Evolutionary conservation across 1,140 invertebrate genomes (phyloP).

Genomic region (Muscidifurax raptorellus): DNA sequence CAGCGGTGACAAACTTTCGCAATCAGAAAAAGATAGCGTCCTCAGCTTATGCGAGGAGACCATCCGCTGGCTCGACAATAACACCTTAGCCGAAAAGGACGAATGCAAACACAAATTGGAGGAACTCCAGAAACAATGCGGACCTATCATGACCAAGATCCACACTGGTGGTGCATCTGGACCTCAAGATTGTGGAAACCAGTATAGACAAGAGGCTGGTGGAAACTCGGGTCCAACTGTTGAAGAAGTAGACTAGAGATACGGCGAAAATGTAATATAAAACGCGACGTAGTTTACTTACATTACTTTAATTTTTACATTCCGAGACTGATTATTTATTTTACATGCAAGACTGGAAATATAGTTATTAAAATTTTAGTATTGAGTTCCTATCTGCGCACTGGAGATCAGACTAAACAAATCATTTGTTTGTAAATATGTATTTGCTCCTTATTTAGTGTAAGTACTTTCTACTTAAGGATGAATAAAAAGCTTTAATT

Average conservation of each 20-base stretch:
- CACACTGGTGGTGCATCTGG: constrained; percentile 76
- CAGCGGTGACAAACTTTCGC: constrained; percentile 62
- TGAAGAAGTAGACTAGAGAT: constrained; percentile 79
- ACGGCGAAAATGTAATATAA: not conserved
- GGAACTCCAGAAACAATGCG: constrained; percentile 82
- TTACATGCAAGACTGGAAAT: too few species aligned
- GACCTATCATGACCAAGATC: constrained; percentile 86
- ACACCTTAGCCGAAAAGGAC: constrained; percentile 84
- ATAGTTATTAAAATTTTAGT: too few species aligned
- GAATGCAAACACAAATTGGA: constrained; percentile 86
- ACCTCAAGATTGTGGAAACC: constrained; percentile 56
- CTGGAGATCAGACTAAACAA: too few species aligned
- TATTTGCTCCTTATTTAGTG: too few species aligned
- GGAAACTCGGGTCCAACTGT: constrained; percentile 76
- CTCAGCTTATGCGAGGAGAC: constrained; percentile 71
- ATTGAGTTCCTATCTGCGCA: too few species aligned
- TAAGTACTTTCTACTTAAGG: too few species aligned
- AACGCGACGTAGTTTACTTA: too few species aligned
- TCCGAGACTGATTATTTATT: too few species aligned
- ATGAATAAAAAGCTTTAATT: too few species aligned
- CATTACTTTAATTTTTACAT: too few species aligned
- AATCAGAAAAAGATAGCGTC: constrained; percentile 67
- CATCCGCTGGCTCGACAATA: constrained; percentile 78
- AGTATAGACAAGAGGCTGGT: constrained; percentile 53
- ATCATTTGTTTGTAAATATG: too few species aligned